These are phyloP conservation scores for Chanos chanos DNA, from an alignment of 2,797 vertebrate species.

Conservation along the genomic window DNA sequence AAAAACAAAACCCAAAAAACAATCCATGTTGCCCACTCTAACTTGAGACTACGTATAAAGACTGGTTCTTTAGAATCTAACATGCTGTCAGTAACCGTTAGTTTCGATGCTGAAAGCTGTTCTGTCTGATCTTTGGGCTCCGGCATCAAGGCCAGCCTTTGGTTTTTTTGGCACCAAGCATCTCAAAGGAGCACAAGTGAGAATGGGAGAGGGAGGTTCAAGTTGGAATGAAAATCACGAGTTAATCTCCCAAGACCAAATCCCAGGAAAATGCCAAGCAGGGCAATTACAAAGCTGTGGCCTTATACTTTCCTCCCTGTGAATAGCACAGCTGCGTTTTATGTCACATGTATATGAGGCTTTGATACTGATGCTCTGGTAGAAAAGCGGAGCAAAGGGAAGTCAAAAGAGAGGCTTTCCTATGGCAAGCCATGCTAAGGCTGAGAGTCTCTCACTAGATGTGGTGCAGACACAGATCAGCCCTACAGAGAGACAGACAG, in stretches of 20 bases:
- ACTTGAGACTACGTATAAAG: too few species aligned
- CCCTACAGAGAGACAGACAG: not conserved
- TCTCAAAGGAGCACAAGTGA: too few species aligned
- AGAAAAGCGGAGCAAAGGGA: conserved; percentile 21
- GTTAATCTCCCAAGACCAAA: conserved; percentile 36
- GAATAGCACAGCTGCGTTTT: not conserved
- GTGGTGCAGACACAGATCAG: not conserved
- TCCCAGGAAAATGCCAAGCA: conserved; percentile 34
- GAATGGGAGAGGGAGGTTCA: too few species aligned
- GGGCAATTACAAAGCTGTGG: conserved; percentile 39
- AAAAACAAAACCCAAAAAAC: too few species aligned
- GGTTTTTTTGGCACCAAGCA: too few species aligned
- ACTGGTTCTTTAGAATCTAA: too few species aligned
- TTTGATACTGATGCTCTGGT: conserved; percentile 8
- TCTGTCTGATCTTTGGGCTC: too few species aligned
- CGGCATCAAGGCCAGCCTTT: too few species aligned
- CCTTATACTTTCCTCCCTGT: conserved; percentile 18
- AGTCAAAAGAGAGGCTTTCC: conserved; percentile 4
- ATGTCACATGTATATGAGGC: not conserved
- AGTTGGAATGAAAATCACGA: conserved; percentile 22
- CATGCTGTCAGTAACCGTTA: too few species aligned
- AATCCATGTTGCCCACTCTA: too few species aligned
- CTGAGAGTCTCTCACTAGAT: conserved; percentile 5
- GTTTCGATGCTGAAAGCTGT: too few species aligned
- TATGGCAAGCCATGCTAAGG: not conserved